These are phyloP conservation scores for Apis dorsata DNA, from an alignment of 1,140 invertebrate genomes.

Conservation along the genomic window DNA sequence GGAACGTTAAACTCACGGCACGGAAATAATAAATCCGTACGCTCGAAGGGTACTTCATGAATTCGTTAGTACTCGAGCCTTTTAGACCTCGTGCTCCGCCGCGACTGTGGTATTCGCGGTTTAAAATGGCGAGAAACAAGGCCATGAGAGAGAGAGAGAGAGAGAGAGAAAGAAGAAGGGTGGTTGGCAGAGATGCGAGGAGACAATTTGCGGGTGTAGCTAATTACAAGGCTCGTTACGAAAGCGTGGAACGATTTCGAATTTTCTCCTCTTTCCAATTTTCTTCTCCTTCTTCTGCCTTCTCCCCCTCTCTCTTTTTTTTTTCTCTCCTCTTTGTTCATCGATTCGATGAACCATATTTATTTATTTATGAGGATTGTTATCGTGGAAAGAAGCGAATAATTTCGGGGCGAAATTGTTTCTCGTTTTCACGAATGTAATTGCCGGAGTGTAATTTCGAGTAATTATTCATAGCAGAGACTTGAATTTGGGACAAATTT, in stretches of 20 bases:
- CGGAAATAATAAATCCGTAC: conserved; percentile 34
- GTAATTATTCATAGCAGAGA: conserved; percentile 5
- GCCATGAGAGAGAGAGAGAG: background rate
- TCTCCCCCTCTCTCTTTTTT: too few relatives aligned
- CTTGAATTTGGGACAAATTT: background rate
- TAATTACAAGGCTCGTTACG: conserved; percentile 70
- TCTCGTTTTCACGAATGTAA: background rate
- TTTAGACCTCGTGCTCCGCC: conserved; percentile 6
- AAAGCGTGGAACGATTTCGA: conserved; percentile 62
- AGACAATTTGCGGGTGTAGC: conserved; percentile 64
- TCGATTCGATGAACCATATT: too few relatives aligned
- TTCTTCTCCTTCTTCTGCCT: conserved; percentile 6
- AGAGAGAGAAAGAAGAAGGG: too few relatives aligned
- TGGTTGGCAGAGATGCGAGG: conserved; percentile 18
- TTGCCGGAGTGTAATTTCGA: conserved; percentile 5
- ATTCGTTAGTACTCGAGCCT: conserved; percentile 17
- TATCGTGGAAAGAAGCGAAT: too few relatives aligned
- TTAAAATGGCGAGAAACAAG: conserved; percentile 22
- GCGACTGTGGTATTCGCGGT: conserved; percentile 16
- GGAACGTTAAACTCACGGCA: background rate
- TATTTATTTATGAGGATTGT: too few relatives aligned
- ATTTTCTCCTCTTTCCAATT: conserved; percentile 49
- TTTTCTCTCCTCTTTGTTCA: background rate
- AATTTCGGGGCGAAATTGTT: background rate
- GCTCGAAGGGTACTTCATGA: conserved; percentile 1